Evolutionary conservation across 2,797 vertebrate genomes (phyloP), one percentile per base, ranked within the genome.

Genomic region (Trachops cirrhosus): DNA sequence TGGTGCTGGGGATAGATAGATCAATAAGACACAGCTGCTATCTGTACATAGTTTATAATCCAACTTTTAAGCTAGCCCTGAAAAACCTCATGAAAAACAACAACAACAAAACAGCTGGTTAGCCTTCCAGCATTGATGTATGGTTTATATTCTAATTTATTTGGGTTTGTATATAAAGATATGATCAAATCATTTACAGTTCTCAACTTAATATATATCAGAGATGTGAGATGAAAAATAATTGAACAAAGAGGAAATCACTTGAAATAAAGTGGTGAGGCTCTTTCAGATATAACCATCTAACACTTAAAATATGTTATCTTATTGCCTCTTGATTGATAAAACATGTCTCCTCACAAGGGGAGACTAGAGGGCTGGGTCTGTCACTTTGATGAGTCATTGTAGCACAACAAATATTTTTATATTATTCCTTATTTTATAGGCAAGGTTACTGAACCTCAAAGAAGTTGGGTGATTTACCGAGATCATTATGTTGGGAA

Each of bases 151-250:
- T 88, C 52, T 34, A 74, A 75, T 29, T 85, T 94, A 93, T n/a
- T 70, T 21, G 57, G 29, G 78, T 29, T 71, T 39, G 0, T 3
- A 1, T 50, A 10, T 24, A 70, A 91, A 67, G 21, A 34, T 68
- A 39, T 34, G 93, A 77, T 90, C 39, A 92, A 50, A 52, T 59
- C 5, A 82, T 32, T 68, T 92, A 14, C 12, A 86, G 74, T 94
- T 96, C 90, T 90, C 46, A 50, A 62, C n/a, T 84, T 84, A 84
- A 52, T 74, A 78, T 88, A 50, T 64, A 82, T 71, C 22, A 71
- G 93, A 68, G 9, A 83, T 50, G 41, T 57, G 24, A 85, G 15
- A 22, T 74, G 6, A 52, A 80, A 93, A 91, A 84, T 48, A 90
- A 89, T 5, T 54, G 34, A 26, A 86, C 18, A 92, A 94, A 77